phyloP scores from a whole-genome alignment of 2,113 vertebrate species.

The Harpagus bidentatus region DNA sequence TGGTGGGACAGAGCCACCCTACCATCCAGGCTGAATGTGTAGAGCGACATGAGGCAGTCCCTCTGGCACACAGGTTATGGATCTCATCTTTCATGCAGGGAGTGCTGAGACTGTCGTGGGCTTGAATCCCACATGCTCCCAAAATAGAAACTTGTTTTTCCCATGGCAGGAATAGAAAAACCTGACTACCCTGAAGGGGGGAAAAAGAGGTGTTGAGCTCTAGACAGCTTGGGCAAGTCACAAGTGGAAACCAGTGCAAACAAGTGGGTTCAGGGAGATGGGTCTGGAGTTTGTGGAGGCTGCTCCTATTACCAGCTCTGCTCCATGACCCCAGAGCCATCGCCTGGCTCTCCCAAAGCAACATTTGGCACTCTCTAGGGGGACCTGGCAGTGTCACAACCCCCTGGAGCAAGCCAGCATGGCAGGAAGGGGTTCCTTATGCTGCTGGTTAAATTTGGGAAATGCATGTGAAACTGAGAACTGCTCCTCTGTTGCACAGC shows the following conservation, averaged over 20 bases:
- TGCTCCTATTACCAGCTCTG: background rate
- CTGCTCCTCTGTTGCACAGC: background rate
- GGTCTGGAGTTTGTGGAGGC: background rate
- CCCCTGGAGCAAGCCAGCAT: background rate
- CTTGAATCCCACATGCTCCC: background rate
- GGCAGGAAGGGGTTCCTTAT: background rate
- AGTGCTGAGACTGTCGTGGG: background rate
- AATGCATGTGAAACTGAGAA: background rate
- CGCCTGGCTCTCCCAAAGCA: background rate
- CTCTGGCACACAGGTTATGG: background rate
- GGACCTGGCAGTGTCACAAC: background rate
- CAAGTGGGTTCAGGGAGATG: background rate
- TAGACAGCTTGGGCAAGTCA: background rate
- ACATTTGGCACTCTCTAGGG: background rate
- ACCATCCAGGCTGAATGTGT: background rate
- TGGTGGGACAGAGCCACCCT: background rate
- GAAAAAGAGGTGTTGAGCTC: background rate
- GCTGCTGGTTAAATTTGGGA: background rate
- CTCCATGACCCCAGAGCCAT: background rate
- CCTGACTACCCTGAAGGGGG: background rate
- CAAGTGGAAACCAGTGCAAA: background rate
- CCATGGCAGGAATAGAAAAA: slow-evolving; percentile 4
- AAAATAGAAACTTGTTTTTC: slow-evolving; percentile 14
- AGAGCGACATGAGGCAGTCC: background rate
- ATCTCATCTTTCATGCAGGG: background rate